phyloP scores from a whole-genome alignment of 2,888 invertebrate genomes.

The Diogma glabrata region DNA sequence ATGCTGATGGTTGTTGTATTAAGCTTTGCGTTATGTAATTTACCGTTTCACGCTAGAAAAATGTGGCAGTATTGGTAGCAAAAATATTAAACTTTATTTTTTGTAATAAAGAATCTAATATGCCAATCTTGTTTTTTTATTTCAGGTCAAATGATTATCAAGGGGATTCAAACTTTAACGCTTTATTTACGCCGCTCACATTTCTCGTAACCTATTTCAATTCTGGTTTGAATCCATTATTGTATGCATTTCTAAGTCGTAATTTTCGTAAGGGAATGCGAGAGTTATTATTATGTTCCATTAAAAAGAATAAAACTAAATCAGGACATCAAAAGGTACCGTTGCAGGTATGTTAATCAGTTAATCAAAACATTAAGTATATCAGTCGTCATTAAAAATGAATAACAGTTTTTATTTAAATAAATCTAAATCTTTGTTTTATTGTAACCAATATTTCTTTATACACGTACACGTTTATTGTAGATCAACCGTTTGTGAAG shows the following conservation, averaged over 20 bases:
- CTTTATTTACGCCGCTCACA: conserved; percentile 70
- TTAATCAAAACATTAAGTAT: too few species aligned
- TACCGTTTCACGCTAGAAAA: conserved; percentile 80
- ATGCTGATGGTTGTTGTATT: conserved; percentile 82
- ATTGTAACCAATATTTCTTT: too few species aligned
- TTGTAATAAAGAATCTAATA: background rate
- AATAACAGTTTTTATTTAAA: too few species aligned
- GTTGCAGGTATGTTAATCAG: conserved; percentile 34
- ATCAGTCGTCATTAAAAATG: too few species aligned
- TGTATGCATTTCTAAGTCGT: conserved; percentile 76
- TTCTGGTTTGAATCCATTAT: conserved; percentile 79
- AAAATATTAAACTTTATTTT: background rate
- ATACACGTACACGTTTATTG: too few species aligned
- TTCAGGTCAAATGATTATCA: conserved; percentile 47
- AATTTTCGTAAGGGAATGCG: conserved; percentile 77
- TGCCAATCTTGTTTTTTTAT: background rate
- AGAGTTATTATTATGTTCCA: conserved; percentile 59
- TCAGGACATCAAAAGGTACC: conserved; percentile 34
- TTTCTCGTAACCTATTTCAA: conserved; percentile 82
- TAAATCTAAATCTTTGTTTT: too few species aligned
- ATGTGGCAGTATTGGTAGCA: conserved; percentile 71
- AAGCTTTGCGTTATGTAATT: conserved; percentile 78
- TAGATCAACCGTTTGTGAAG: too few species aligned
- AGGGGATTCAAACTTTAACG: conserved; percentile 62
- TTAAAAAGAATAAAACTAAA: conserved; percentile 35